Evolutionary conservation across 1,140 invertebrate species (phyloP).

Genomic region (Cotesia typhae): DNA sequence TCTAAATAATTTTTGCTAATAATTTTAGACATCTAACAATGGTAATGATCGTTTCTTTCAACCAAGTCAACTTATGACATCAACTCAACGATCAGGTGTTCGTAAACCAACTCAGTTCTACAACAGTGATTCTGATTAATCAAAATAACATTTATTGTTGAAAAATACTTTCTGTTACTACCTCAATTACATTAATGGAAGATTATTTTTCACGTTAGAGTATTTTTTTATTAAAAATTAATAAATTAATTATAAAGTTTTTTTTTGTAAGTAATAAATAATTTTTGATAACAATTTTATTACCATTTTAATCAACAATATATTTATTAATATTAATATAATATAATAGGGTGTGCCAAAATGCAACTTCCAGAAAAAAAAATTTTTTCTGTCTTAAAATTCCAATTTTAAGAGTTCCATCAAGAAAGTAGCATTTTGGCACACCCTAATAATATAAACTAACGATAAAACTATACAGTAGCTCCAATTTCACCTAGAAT

Average conservation of each 20-base stretch:
- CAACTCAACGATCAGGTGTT: background rate
- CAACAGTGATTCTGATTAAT: no score
- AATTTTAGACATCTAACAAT: background rate
- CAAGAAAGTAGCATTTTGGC: no score
- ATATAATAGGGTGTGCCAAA: background rate
- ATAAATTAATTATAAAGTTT: slow-evolving; percentile 1
- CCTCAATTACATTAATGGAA: no score
- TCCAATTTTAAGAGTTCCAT: no score
- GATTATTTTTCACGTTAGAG: background rate
- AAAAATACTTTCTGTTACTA: no score
- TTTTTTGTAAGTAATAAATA: slow-evolving; percentile 10
- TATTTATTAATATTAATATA: background rate
- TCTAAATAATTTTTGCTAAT: background rate
- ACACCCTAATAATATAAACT: background rate
- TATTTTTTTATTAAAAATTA: slow-evolving; percentile 6
- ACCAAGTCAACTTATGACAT: slow-evolving; percentile 6
- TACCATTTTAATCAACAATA: no score
- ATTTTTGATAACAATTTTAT: background rate
- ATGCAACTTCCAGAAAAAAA: no score
- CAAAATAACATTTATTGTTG: no score
- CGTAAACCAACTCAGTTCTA: background rate
- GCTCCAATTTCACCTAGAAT: slow-evolving; percentile 75
- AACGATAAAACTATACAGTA: slow-evolving; percentile 62
- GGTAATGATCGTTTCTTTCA: background rate
- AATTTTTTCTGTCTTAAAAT: no score